phyloP scores from a whole-genome alignment of 2,113 vertebrate species.

The Bambusicola thoracicus region DNA sequence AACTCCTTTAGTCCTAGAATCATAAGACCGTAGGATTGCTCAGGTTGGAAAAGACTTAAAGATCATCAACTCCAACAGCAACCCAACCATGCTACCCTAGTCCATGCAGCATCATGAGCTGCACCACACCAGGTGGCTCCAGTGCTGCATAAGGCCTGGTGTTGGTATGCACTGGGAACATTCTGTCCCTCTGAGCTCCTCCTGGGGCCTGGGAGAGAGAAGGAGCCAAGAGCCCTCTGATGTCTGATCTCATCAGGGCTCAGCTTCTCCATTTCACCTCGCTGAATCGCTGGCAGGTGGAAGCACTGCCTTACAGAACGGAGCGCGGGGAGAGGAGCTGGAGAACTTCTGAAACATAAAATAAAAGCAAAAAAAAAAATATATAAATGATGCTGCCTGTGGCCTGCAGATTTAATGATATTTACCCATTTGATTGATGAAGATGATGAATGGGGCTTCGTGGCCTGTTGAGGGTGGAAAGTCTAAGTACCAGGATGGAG shows the following conservation, averaged over 20 bases:
- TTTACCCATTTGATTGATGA: constrained; percentile 79
- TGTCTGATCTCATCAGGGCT: not conserved
- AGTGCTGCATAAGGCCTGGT: not conserved
- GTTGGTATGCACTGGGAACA: not conserved
- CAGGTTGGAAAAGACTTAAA: too few relatives aligned
- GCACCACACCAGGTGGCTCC: not conserved
- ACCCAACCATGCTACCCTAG: too few relatives aligned
- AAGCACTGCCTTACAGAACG: not conserved
- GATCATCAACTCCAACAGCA: too few relatives aligned
- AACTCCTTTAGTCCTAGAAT: not conserved
- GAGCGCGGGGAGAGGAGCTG: not conserved
- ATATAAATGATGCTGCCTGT: constrained; percentile 39
- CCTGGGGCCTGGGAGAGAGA: not conserved
- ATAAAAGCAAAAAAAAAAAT: not conserved
- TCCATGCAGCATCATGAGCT: not conserved
- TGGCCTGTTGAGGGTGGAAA: constrained; percentile 69
- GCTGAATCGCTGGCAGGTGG: not conserved
- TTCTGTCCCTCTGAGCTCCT: not conserved
- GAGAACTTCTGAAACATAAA: not conserved
- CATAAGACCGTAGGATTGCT: too few relatives aligned
- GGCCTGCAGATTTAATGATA: constrained; percentile 64
- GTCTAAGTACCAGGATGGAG: constrained; percentile 63
- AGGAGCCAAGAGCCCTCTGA: not conserved
- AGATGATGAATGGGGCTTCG: constrained; percentile 27
- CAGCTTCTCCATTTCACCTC: not conserved